Evolutionary conservation across 2,888 invertebrate genomes (phyloP), one percentile per base, ranked within the genome.

Genomic region (Lypha dubia): DNA sequence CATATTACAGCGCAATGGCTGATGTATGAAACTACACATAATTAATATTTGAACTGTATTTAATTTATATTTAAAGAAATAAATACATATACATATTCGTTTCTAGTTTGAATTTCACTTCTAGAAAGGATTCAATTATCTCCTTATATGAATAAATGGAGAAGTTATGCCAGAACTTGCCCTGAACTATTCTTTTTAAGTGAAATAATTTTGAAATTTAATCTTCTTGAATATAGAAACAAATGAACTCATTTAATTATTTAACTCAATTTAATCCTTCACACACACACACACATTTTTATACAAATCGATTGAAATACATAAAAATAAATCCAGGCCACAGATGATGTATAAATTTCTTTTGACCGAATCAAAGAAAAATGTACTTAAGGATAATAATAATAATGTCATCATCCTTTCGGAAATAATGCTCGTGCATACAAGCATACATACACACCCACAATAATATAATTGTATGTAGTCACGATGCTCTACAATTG

Each of bases 301-400:
- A n/a, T 41, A 38, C 28, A 71, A 71, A 71, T 32, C 71, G 46
- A 71, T 58, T 71, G 56, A 17, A 70, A 28, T 46, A 32, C 8
- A 41, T 5, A 3, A 32, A n/a, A 28, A 28, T 32, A 60, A 46
- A 71, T 60, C 46, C 46, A 60, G 60, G 71, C 71, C 71, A 71
- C 32, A 60, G n/a, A n/a, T 71, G 9, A n/a, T 44, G 24, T 56
- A 38, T 41, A 56, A 3, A 70, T 71, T 58, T 44, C 56, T 44
- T 58, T 58, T 44, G 13, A 9, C 44, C 58, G 44, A 28, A 44
- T 65, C 44, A 46, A 51, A 38, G 17, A 15, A 41, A 20, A 32
- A 28, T 49, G 32, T 65, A 32, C 20, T 49, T 65, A 35, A 65
- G 8, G 44, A 44, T 28, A 44, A 32, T 65, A 35, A 65, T 7